These are phyloP conservation scores for Cyclophora punctaria DNA, from an alignment of 2,888 invertebrate genomes.

Conservation along the genomic window DNA sequence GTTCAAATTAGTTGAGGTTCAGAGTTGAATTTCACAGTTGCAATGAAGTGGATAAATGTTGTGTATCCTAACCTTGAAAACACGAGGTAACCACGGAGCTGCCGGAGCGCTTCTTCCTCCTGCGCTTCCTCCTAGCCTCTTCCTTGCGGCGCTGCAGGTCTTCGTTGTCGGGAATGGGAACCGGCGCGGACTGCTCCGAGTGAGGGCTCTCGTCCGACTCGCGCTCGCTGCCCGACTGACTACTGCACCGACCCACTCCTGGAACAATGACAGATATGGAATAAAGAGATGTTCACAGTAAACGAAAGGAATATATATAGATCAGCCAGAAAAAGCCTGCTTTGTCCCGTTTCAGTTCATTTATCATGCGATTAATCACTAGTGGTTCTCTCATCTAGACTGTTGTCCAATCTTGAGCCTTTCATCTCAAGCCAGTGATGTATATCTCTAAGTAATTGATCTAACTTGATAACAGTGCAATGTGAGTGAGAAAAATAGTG, in stretches of 20 bases:
- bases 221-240: slow-evolving; percentile 73
- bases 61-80: slow-evolving; percentile 81
- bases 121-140: slow-evolving; percentile 89
- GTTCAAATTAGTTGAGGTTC: not conserved
- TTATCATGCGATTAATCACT: no score
- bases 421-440: no score
- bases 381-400: no score
- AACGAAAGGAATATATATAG: no score
- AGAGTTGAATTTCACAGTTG: no score
- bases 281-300: not conserved
- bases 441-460: no score
- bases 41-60: no score
- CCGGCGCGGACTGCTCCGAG: slow-evolving; percentile 71
- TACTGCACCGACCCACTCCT: slow-evolving; percentile 72
- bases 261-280: slow-evolving; percentile 23
- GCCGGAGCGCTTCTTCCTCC: slow-evolving; percentile 93
- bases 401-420: no score
- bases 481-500: no score
- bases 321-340: no score
- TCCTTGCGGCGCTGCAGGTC: slow-evolving; percentile 87
- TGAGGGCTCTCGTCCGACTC: slow-evolving; percentile 60
- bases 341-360: no score
- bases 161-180: slow-evolving; percentile 76
- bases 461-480: no score
- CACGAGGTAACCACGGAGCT: slow-evolving; percentile 91